These are phyloP conservation scores for Paradoxurus hermaphroditus DNA, from an alignment of 2,113 vertebrate species.

Conservation along the genomic window DNA sequence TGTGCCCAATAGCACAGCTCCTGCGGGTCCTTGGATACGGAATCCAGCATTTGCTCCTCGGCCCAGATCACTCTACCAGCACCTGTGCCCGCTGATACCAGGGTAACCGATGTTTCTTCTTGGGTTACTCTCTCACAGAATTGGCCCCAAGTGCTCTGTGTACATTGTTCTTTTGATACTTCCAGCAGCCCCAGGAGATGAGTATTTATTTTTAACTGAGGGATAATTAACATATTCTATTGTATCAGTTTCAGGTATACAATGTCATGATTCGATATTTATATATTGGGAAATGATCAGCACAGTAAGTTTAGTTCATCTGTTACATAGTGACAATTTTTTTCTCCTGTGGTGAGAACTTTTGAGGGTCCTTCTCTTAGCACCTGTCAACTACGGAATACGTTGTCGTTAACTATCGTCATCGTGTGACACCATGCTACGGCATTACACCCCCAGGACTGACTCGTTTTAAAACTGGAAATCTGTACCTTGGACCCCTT, in stretches of 20 bases:
- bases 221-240: background rate
- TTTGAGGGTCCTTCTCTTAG: background rate
- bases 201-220: background rate
- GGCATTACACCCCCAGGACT: background rate
- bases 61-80: background rate
- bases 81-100: background rate
- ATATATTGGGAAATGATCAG: background rate
- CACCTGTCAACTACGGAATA: background rate
- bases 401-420: background rate
- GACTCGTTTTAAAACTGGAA: background rate
- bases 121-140: background rate
- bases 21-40: too few species aligned
- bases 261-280: background rate
- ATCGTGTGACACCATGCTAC: too few species aligned
- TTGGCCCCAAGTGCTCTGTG: background rate
- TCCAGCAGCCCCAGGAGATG: background rate
- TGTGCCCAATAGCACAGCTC: background rate
- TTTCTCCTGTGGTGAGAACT: background rate
- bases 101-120: background rate
- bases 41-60: background rate
- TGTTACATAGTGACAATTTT: background rate
- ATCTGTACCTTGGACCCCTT: background rate
- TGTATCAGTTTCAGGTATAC: background rate
- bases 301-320: background rate
- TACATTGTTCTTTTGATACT: background rate